Evolutionary conservation across 23 tunicate genomes (phyloP).

Genomic region (Ascidia mentula): DNA sequence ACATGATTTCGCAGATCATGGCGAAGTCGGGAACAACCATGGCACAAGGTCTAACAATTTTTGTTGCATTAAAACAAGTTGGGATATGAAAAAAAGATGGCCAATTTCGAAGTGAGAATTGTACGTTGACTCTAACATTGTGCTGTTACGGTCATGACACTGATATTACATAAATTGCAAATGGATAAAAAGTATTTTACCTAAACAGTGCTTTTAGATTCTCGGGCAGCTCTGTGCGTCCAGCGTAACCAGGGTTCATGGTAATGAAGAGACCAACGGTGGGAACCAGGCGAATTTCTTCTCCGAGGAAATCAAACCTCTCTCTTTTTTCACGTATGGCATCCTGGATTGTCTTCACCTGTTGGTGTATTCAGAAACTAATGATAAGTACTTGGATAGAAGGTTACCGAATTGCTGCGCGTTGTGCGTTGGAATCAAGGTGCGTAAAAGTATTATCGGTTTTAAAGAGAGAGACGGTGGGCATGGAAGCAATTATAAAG

Average conservation of each 20-base stretch:
- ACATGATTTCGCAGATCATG: conserved; percentile 98
- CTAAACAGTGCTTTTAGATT: conserved; percentile 95
- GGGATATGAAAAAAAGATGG: too few relatives aligned
- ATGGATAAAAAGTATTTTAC: conserved; percentile 36
- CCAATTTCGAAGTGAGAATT: background rate
- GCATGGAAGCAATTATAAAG: too few relatives aligned
- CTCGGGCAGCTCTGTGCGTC: conserved; percentile 95
- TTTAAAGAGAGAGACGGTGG: too few relatives aligned
- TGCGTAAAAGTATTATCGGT: too few relatives aligned
- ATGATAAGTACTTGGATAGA: too few relatives aligned
- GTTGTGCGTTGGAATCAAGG: too few relatives aligned
- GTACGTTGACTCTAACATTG: too few relatives aligned
- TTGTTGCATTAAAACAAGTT: too few relatives aligned
- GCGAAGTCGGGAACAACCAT: conserved; percentile 99
- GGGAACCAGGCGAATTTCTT: conserved; percentile 78
- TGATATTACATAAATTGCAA: too few relatives aligned
- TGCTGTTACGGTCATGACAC: too few relatives aligned
- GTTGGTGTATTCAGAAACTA: background rate
- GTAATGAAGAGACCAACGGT: conserved; percentile 97
- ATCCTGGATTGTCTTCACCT: conserved; percentile 98
- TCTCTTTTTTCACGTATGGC: conserved; percentile 81
- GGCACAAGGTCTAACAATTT: conserved; percentile 88
- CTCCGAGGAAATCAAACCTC: conserved; percentile 91
- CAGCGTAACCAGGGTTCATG: conserved; percentile 99
- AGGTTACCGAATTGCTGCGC: too few relatives aligned